Evolutionary conservation across 2,797 vertebrate genomes (phyloP).

Genomic region (Psittacula derbiana): DNA sequence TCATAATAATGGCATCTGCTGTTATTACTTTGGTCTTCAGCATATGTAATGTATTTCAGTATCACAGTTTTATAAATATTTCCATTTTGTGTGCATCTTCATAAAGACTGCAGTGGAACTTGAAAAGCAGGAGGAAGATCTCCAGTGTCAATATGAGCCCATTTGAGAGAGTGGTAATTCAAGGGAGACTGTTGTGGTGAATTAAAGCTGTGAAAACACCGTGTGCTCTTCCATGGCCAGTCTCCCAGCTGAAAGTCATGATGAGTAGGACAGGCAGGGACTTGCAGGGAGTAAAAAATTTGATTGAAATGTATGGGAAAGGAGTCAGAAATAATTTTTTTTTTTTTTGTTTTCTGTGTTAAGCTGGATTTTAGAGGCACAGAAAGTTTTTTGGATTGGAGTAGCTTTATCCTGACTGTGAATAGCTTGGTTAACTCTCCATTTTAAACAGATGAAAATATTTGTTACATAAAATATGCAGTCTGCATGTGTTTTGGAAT

Average conservation of each 20-base stretch:
- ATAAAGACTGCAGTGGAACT: neutral
- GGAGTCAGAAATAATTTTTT: neutral
- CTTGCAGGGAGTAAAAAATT: neutral
- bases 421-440: neutral
- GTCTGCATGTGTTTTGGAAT: neutral
- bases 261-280: neutral
- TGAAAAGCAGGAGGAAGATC: neutral
- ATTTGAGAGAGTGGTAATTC: neutral
- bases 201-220: neutral
- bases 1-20: neutral
- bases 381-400: neutral
- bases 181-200: neutral
- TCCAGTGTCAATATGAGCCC: neutral
- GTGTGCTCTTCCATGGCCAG: neutral
- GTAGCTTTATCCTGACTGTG: neutral
- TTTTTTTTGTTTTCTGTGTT: slow-evolving; percentile 20
- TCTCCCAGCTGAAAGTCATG: neutral
- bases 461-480: neutral
- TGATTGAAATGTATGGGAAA: neutral
- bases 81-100: neutral
- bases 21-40: neutral
- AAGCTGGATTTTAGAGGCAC: neutral
- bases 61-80: slow-evolving; percentile 9
- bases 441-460: neutral
- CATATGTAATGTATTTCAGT: neutral